Percentiles rank a stretch among this genome's conserved stretches.
Conservation (phyloP, 1,140 invertebrate genomes). For the Trialeurodes vaporariorum region DNA sequence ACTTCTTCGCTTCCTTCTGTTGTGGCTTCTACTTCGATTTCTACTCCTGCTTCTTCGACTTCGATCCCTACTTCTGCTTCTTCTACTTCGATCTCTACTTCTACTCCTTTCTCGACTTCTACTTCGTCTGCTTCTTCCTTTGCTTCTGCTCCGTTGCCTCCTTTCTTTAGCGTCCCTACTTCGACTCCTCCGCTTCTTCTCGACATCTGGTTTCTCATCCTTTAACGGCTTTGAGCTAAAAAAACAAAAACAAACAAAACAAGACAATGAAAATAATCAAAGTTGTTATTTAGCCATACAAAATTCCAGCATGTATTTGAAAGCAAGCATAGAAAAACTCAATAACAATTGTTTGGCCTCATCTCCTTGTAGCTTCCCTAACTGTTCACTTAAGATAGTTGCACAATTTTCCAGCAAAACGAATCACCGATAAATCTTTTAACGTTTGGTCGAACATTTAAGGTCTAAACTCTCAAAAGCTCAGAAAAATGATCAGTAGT, state of each 20-base stretch:
- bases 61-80: slow-evolving; percentile 28
- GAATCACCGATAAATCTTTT: no score
- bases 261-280: slow-evolving; percentile 2
- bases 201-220: slow-evolving; percentile 23
- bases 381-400: no score
- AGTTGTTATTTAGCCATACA: slow-evolving; percentile 16
- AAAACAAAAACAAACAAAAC: no score
- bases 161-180: slow-evolving; percentile 22
- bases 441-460: no score
- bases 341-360: no score
- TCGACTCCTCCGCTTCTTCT: slow-evolving; percentile 31
- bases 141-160: slow-evolving; percentile 26
- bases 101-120: slow-evolving; percentile 28
- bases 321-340: no score
- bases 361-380: no score
- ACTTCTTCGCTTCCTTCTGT: slow-evolving; percentile 18
- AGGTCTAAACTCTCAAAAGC: no score
- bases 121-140: slow-evolving; percentile 25
- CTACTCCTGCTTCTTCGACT: slow-evolving; percentile 29
- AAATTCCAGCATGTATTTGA: no score
- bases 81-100: slow-evolving; percentile 19
- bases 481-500: no score
- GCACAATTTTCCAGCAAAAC: no score
- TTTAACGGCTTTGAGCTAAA: slow-evolving; percentile 15
- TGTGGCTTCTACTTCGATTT: slow-evolving; percentile 24